Base-by-base conservation (phyloP, 2,888 invertebrate genomes). In the Andrena praecox region DNA sequence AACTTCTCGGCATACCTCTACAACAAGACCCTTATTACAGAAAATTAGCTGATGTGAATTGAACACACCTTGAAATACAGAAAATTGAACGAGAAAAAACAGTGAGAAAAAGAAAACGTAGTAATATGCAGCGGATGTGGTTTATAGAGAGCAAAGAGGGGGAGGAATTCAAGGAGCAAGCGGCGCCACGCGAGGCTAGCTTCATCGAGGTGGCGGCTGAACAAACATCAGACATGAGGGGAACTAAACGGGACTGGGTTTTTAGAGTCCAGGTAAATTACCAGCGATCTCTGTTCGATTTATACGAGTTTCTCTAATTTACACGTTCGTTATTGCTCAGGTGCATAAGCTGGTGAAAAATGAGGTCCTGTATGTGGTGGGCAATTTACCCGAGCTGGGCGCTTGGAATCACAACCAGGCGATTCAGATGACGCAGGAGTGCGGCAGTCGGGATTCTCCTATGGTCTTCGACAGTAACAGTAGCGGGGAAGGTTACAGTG, bases 321-420 rank as follows among this genome's bases (percentile, higher is more conserved):
- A 48, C 64, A 42, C 12, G 48, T 56, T 42, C 12, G 35, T 69
- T 31, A 48, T 50, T 63, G n/a, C 54, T 33, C 56, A 93, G 94
- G 93, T 93, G 12, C 84, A 90, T 31, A 89, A 90, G 20, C 71
- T 94, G 52, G 93, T 92, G 59, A 94, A 94, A 79, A 94, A 91
- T 85, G 94, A 94, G 79, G 89, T 90, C 50, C 89, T 93, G 12
- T 94, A 93, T 62, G 93, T 94, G 6, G 94, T 94, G 59, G 94
- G 94, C 29, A 94, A 93, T 82, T 75, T 94, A 27, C 93, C 94
- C 12, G 94, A 94, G 77, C 86, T 94, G 29, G 94, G 94, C 66
- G 91, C 93, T 31, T 94, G 94, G 94, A 94, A 94, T 86, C 94
- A 94, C 74, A 93, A 93, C 54, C 93, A 93, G 80, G 93, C 93